These are phyloP conservation scores for Phalloptychus januarius DNA, from an alignment of 2,797 vertebrate species.

Conservation along the genomic window DNA sequence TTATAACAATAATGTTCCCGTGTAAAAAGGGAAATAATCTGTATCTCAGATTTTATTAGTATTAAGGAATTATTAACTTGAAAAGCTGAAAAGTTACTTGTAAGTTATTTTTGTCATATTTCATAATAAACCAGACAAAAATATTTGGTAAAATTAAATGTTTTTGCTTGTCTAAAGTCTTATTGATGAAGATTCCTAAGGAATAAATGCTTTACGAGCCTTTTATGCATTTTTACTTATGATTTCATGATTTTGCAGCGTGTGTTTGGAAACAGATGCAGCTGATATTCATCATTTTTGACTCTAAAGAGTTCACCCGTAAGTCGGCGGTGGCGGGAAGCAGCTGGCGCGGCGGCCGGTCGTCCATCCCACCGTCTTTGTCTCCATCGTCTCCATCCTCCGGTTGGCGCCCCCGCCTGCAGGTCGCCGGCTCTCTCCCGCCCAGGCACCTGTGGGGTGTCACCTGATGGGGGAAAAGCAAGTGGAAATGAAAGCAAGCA, in stretches of 20 bases:
- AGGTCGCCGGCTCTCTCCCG: constrained; percentile 67
- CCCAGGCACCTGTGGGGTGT: constrained; percentile 82
- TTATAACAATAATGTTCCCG: too few species aligned
- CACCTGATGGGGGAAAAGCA: constrained; percentile 80
- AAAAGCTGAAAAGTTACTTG: too few species aligned
- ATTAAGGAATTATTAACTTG: too few species aligned
- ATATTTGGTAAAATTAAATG: too few species aligned
- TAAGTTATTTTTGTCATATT: too few species aligned
- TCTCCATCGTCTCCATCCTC: constrained; percentile 45
- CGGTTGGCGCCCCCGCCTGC: constrained; percentile 50
- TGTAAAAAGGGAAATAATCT: too few species aligned
- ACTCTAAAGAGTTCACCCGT: constrained; percentile 49
- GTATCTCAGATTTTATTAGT: too few species aligned
- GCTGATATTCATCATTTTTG: constrained; percentile 46
- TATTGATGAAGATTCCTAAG: too few species aligned
- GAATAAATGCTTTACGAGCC: too few species aligned
- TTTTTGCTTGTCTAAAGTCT: too few species aligned
- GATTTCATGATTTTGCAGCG: constrained; percentile 8
- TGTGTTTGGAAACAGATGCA: constrained; percentile 43
- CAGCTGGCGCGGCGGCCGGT: constrained; percentile 71
- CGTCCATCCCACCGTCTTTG: constrained; percentile 29
- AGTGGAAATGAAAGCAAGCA: constrained; percentile 83
- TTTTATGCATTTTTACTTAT: too few species aligned
- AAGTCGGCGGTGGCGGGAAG: constrained; percentile 59
- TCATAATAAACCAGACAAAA: too few species aligned